These are phyloP conservation scores for Pholis gunnellus DNA, from an alignment of 2,113 vertebrate genomes.

Conservation along the genomic window DNA sequence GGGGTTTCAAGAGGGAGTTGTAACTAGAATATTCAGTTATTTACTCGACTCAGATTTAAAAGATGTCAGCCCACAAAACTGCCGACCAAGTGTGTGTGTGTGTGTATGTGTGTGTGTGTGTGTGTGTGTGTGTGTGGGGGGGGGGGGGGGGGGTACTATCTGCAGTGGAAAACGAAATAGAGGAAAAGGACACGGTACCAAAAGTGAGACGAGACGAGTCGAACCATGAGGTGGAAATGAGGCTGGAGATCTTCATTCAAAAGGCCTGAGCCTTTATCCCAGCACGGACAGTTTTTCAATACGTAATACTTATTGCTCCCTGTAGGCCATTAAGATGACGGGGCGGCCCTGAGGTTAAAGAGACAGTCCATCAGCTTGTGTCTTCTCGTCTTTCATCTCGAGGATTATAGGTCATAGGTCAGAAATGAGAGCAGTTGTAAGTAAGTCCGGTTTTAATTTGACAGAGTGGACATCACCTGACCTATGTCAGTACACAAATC, in stretches of 20 bases:
- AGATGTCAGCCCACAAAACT: neutral
- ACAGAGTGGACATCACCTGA: neutral
- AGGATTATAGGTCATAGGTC: constrained; percentile 21
- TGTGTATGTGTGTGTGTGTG: too few relatives aligned
- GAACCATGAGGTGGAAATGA: too few relatives aligned
- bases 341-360: constrained; percentile 53
- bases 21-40: too few relatives aligned
- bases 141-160: neutral
- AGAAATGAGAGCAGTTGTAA: constrained; percentile 34
- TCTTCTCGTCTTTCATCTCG: constrained; percentile 32
- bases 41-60: neutral
- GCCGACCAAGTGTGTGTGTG: neutral
- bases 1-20: neutral
- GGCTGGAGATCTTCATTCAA: too few relatives aligned
- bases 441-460: neutral
- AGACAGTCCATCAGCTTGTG: constrained; percentile 49
- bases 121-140: too few relatives aligned
- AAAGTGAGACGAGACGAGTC: neutral
- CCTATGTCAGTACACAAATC: neutral
- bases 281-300: constrained; percentile 28
- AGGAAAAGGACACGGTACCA: neutral
- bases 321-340: constrained; percentile 43
- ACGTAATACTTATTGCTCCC: constrained; percentile 42
- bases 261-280: too few relatives aligned
- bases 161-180: neutral